Base-by-base conservation (phyloP, 2,888 invertebrate genomes). In the Hofmannophila pseudospretella region DNA sequence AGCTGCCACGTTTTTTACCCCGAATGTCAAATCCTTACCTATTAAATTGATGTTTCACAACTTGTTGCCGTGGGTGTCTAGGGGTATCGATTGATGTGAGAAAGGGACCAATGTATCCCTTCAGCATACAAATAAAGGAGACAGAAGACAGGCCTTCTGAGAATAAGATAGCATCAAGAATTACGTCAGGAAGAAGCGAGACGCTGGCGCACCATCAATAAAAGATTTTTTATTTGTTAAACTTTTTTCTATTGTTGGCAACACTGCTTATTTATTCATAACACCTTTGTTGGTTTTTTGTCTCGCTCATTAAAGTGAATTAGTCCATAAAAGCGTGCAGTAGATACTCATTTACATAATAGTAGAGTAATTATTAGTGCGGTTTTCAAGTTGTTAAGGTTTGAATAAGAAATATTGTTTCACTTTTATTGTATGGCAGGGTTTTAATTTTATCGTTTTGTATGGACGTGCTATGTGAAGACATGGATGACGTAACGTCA, bases 161-260 rank as follows among this genome's bases (percentile, higher is more conserved):
- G 85, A 85, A 85, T 59, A 80, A 80, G 85, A 85, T 85, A 80
- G 75, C 71, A 85, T 84, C 84, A 66, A 61, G 59, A 73, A 55
- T 65, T 59, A 65, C 64, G 61, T 64, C 58, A 66, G 64, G 76
- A 71, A 69, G 75, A 63, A 74, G 60, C 64, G 74, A 70, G 77
- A 75, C 76, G 66, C 67, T 59, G 73, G 72, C 75, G 76, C 72
- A 74, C 59, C 67, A 66, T 76, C 72, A 75, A 80, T 75, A 78
- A 72, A 69, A 51, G 44, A 58, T 65, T 65, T 45, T 38, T 49
- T 45, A 45, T 50, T 51, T 45, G 36, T 38, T 19, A 38, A 28
- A 46, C 26, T 62, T 67, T 64, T 59, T 51, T 47, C 43, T 49
- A 66, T 70, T 72, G 67, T 69, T 69, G 65, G n/a, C n/a, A n/a